Percentiles rank a stretch among this genome's conserved stretches.
Evolutionary conservation across 2,888 invertebrate genomes (phyloP).

Genomic region (Chouioia cunea): DNA sequence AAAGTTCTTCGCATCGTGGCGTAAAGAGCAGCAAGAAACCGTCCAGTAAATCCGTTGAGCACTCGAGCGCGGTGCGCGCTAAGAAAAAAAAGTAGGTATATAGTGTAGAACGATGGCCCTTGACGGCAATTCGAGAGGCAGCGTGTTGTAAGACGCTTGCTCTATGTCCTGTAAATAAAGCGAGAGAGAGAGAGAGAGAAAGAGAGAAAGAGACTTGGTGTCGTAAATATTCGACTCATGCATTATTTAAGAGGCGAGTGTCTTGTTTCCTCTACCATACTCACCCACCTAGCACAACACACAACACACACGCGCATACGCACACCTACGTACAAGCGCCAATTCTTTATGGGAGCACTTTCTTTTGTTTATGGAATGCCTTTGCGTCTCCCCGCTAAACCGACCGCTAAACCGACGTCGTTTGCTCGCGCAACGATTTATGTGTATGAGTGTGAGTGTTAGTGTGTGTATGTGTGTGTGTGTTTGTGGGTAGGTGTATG

Average conservation of each 20-base stretch:
- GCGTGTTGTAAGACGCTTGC: slow-evolving; percentile 13
- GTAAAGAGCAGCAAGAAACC: background rate
- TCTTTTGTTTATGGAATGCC: slow-evolving; percentile 58
- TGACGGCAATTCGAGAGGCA: slow-evolving; percentile 10
- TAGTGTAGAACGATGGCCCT: slow-evolving; percentile 11
- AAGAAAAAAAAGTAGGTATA: slow-evolving; percentile 1
- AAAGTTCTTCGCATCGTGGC: background rate
- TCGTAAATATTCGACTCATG: slow-evolving; percentile 61
- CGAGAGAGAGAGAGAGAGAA: background rate
- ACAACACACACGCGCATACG: slow-evolving; percentile 26
- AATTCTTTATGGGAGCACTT: slow-evolving; percentile 59
- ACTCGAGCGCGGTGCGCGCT: background rate
- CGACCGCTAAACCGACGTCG: slow-evolving; percentile 41
- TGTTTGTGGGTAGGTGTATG: too few species aligned
- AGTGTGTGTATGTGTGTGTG: too few species aligned
- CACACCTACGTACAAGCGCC: slow-evolving; percentile 21
- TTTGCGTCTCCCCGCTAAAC: slow-evolving; percentile 28
- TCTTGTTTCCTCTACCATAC: slow-evolving; percentile 57
- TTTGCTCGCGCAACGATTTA: too few species aligned
- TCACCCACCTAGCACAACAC: too few species aligned
- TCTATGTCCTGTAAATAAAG: slow-evolving; percentile 42
- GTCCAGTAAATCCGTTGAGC: slow-evolving; percentile 1
- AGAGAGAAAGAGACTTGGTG: slow-evolving; percentile 31
- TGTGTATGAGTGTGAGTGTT: too few species aligned
- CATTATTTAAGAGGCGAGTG: slow-evolving; percentile 62